A percentile compares a stretch with the other conserved stretches of the same genome.
These are phyloP conservation scores for Tonatia bakeri DNA, from an alignment of 2,113 vertebrate genomes.

Conservation along the genomic window DNA sequence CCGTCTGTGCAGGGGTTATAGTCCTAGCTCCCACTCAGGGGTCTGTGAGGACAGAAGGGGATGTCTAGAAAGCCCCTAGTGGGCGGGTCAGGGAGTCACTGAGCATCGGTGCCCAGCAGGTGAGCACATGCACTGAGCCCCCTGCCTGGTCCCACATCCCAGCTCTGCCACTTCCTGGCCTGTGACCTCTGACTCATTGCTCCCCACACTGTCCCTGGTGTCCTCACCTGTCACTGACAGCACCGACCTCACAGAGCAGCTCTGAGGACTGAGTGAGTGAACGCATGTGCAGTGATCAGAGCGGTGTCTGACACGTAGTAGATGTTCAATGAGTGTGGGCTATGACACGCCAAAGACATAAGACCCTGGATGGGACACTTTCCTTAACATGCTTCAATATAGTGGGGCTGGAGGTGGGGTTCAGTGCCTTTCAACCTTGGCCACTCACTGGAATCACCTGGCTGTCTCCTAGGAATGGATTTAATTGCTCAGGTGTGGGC, in stretches of 20 bases:
- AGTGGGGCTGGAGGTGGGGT: neutral
- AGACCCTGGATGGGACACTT: neutral
- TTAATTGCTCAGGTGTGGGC: neutral
- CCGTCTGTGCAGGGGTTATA: neutral
- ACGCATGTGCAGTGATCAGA: fast-evolving
- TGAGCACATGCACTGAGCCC: neutral
- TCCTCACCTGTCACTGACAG: neutral
- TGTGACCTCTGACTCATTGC: neutral
- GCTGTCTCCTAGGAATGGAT: neutral
- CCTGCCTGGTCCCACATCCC: neutral
- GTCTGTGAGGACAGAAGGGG: neutral
- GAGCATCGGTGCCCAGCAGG: fast-evolving
- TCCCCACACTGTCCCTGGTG: neutral
- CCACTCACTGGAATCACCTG: neutral
- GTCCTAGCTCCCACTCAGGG: neutral
- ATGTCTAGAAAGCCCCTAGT: neutral
- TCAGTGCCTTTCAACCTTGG: neutral
- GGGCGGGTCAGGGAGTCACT: too few relatives aligned
- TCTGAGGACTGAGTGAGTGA: too few relatives aligned
- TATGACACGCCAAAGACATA: neutral
- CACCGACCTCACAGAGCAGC: neutral
- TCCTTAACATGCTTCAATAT: neutral
- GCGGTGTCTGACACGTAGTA: fast-evolving
- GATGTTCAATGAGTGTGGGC: neutral
- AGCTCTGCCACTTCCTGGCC: neutral